Evolutionary conservation across 2,797 vertebrate genomes (phyloP).

Genomic region (Aplochiton taeniatus): DNA sequence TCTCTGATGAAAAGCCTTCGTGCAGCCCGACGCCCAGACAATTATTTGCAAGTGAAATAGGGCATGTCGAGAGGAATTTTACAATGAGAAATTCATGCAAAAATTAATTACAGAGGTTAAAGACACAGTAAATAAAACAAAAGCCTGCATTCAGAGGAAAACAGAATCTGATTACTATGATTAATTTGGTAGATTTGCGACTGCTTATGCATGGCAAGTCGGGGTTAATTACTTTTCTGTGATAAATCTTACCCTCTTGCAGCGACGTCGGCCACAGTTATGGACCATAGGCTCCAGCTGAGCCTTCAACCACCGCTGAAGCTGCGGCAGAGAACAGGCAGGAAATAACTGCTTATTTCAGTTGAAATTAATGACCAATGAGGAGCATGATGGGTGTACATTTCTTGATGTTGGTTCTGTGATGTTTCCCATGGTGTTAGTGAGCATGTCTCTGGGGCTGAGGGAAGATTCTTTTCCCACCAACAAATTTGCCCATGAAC

Average conservation of each 20-base stretch:
- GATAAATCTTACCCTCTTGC: constrained; percentile 38
- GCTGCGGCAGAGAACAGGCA: too few relatives aligned
- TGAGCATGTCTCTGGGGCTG: too few relatives aligned
- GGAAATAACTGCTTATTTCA: too few relatives aligned
- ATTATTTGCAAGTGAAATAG: constrained; percentile 61
- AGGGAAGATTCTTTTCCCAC: too few relatives aligned
- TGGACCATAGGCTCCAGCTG: constrained; percentile 28
- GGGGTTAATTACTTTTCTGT: constrained; percentile 58
- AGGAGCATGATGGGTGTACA: too few relatives aligned
- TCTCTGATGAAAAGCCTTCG: constrained; percentile 23
- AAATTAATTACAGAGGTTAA: constrained; percentile 66
- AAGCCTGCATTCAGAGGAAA: constrained; percentile 48
- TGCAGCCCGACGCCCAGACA: constrained; percentile 37
- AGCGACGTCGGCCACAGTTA: constrained; percentile 32
- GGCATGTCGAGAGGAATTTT: constrained; percentile 47
- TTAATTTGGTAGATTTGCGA: constrained; percentile 59
- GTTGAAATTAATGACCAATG: too few relatives aligned
- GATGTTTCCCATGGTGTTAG: too few relatives aligned
- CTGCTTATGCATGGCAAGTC: constrained; percentile 49
- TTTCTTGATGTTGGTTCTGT: too few relatives aligned
- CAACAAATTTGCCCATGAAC: too few relatives aligned
- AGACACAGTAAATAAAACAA: constrained; percentile 62
- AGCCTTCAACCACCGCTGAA: background rate
- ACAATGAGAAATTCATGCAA: constrained; percentile 49
- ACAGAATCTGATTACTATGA: constrained; percentile 61